Evolutionary conservation across 2,888 invertebrate species (phyloP).

Genomic region (Chymomyza amoena): DNA sequence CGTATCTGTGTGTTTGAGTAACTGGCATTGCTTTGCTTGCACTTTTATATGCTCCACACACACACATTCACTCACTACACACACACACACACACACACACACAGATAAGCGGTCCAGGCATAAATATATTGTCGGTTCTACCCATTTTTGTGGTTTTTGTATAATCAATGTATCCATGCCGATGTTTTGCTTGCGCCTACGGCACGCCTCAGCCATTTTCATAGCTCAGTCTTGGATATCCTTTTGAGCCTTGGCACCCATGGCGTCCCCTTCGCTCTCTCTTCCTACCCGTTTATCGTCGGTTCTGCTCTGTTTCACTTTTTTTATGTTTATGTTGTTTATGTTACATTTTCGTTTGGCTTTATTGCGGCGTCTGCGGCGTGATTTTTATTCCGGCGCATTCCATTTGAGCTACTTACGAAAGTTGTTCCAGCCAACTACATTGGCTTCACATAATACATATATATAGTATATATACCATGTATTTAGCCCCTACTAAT

Average conservation of each 20-base stretch:
- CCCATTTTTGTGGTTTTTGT: conserved; percentile 53
- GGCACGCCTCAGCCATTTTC: conserved; percentile 12
- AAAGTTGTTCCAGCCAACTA: background rate
- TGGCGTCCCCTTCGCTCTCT: background rate
- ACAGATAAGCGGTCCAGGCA: conserved; percentile 1
- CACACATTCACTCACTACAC: too few relatives aligned
- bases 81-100: conserved; percentile 20
- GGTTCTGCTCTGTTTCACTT: conserved; percentile 42
- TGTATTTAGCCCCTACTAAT: background rate
- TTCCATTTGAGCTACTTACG: background rate
- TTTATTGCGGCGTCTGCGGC: conserved; percentile 66
- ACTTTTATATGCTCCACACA: background rate
- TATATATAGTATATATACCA: too few relatives aligned
- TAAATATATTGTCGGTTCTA: conserved; percentile 33
- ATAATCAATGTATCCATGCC: conserved; percentile 76
- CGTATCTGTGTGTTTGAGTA: background rate
- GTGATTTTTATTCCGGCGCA: conserved; percentile 25
- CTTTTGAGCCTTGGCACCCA: background rate
- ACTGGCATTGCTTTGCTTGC: background rate
- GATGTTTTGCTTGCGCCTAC: conserved; percentile 51
- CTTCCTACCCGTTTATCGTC: conserved; percentile 5
- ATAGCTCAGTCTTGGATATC: background rate
- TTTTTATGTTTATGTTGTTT: conserved; percentile 30
- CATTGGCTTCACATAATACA: background rate
- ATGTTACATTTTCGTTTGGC: conserved; percentile 28